Evolutionary conservation across 2,888 invertebrate species (phyloP).

Genomic region (Lutraria lutraria): DNA sequence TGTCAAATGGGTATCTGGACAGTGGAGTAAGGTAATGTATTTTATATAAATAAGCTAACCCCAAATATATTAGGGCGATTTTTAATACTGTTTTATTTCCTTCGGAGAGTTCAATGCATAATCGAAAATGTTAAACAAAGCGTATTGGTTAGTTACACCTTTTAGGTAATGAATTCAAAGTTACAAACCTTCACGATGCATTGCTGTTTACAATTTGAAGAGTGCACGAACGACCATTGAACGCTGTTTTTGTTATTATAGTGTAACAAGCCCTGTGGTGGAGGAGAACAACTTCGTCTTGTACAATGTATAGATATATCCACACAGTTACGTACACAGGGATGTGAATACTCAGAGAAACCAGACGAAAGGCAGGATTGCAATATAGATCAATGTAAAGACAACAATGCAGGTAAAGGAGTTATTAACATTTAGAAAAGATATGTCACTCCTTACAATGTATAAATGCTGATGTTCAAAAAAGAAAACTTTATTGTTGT

Average conservation of each 20-base stretch:
- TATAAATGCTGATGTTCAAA: neutral
- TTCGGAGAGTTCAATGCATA: too few species aligned
- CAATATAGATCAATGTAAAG: slow-evolving; percentile 83
- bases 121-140: too few species aligned
- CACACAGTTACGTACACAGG: slow-evolving; percentile 82
- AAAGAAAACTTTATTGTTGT: too few species aligned
- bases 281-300: slow-evolving; percentile 85
- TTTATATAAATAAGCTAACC: neutral
- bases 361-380: slow-evolving; percentile 85
- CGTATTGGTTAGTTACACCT: too few species aligned
- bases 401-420: slow-evolving; percentile 72
- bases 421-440: neutral
- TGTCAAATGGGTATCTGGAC: slow-evolving; percentile 86
- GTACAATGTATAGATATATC: slow-evolving; percentile 86
- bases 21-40: slow-evolving; percentile 86
- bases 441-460: neutral
- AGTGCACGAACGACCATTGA: too few species aligned
- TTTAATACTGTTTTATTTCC: too few species aligned
- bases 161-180: too few species aligned
- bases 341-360: slow-evolving; percentile 81
- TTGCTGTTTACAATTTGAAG: too few species aligned
- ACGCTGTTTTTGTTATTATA: slow-evolving; percentile 46
- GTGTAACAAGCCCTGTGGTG: slow-evolving; percentile 87
- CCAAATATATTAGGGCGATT: too few species aligned
- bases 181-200: too few species aligned